Evolutionary conservation across 2,113 vertebrate genomes (phyloP), one percentile per base, ranked within the genome.

Genomic region (Misgurnus anguillicaudatus): DNA sequence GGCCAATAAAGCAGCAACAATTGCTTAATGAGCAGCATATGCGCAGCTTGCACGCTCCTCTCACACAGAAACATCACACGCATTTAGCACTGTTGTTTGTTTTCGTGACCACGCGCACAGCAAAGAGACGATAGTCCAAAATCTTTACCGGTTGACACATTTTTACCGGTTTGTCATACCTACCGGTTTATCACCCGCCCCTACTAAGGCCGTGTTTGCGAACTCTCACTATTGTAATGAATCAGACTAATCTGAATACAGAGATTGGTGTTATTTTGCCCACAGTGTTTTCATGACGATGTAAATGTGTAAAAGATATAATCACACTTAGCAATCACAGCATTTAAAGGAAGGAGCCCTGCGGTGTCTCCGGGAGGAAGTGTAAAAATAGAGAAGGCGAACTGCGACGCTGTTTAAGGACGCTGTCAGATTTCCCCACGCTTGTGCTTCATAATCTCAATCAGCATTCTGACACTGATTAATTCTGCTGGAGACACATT

Each of bases 401-500:
- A 47, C 65, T 11, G 75, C 75, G 31, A 47, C 24, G 24, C 64
- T 55, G 13, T 4, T 78, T 78, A 57, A 61, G 79, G 60, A 68
- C 45, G 41, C 58, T 13, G 38, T 48, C 65, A 61, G 67, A n/a
- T 74, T 41, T 19, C 75, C 53, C 80, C 42, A 60, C 71, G 63
- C 66, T 47, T 16, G 5, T 48, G 62, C 77, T 87, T 83, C 85
- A 89, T 76, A 75, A 76, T 72, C 73, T 39, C 82, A 75, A 47
- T 82, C 74, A 81, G 58, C 6, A 45, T 80, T 47, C 2, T 83
- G 88, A 89, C 86, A 81, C 86, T 89, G 88, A 91, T 87, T 86
- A 75, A 88, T 90, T 88, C 78, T 36, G 86, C 89, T 85, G 89
- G 86, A 85, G 87, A 88, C 87, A 85, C 39, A 69, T 84, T 79